Evolutionary conservation across 37 sponge, comb jelly and placozoan genomes (phyloP), one percentile per base, ranked within the genome.

Genomic region (Beroe ovata): DNA sequence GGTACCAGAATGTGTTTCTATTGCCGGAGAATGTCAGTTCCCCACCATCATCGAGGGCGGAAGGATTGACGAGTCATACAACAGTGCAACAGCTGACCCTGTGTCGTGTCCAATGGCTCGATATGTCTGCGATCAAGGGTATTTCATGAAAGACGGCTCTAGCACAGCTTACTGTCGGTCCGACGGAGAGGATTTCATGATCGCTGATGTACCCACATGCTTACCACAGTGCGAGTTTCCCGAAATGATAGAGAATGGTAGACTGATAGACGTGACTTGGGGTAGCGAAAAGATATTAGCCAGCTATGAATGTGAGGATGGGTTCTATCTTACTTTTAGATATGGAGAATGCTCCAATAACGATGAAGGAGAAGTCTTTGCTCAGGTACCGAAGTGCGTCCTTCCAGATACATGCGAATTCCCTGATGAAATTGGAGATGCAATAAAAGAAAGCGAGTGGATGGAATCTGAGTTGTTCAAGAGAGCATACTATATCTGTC

Each of bases 221-320:
- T 32, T 38, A 2, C 54, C 2, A 8, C 2, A 40, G 26, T 77
- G 84, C 33, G 35, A 33, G 26, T 77, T 77, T 54, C 84, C 84
- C 18, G 84, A 37, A 18, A 6, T 4, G 1, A 77, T 77, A 16
- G 84, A 77, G 8, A 77, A 77, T 40, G 84, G 84, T 8, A 19
- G 8, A 23, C 21, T 25, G 47, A 54, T 39, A 26, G 33, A 77
- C 0, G 42, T 8, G 28, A 3, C 36, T 0, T 29, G 28, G 22
- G 28, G 21, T 19, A 54, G 41, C 54, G 84, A 42, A 4, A 28
- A 54, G 47, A 20, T 30, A 3, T 77, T 42, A 25, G 41, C 84
- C 18, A 23, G 41, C 6, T 77, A 77, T 35, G 28, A 42, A 54
- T 77, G 84, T 77, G 28, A 77, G 16, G 84, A 77, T 14, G 84